Evolutionary conservation across 2,888 invertebrate species (phyloP), one percentile per base, ranked within the genome.

Genomic region (Phymatocera aterrima): DNA sequence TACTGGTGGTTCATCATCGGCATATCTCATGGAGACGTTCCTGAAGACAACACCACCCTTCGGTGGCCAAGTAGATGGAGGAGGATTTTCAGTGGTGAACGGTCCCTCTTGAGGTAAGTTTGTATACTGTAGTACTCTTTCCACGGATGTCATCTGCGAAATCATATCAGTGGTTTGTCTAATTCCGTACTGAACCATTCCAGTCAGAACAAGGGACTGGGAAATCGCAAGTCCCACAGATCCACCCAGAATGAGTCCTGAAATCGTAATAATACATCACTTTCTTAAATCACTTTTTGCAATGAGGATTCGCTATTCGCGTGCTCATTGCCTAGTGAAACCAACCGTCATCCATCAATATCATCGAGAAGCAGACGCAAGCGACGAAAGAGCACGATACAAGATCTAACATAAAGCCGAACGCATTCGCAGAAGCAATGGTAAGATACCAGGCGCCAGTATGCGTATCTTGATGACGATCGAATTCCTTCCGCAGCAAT

Each of bases 81-180:
- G 94, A 68, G 91, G 91, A 77, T 89, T 90, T 0, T 82, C 37
- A 2, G 87, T 83, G 0, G 77, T 79, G 74, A 86, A 77, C 0
- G 86, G 81, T 10, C 91, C 91, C 90, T 97, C 97, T 54, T 94
- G 92, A 0, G 95, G 94, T 57, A 97, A 90, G 37, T 94, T 92
- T 0, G 95, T 94, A 89, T 96, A 97, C 86, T 97, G 95, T 4
- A 96, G 88, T 1, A 97, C 94, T 60, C 97, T 92, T 88, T 97
- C 97, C 0, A 97, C 97, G 46, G 95, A 93, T 0, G 95, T 95
- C 94, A 95, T 94, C 83, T 95, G 94, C 15, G 94, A 93, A 78
- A 94, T 91, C 6, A 94, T 93, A 86, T 97, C 96, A 0, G 96
- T 94, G 57, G 94, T 93, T 86, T 96, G 95, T 80, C 95, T 92